A percentile compares a stretch with the other conserved stretches of the same genome.
phyloP scores from a whole-genome alignment of 2,797 vertebrate species.

The Bufotes viridis region DNA sequence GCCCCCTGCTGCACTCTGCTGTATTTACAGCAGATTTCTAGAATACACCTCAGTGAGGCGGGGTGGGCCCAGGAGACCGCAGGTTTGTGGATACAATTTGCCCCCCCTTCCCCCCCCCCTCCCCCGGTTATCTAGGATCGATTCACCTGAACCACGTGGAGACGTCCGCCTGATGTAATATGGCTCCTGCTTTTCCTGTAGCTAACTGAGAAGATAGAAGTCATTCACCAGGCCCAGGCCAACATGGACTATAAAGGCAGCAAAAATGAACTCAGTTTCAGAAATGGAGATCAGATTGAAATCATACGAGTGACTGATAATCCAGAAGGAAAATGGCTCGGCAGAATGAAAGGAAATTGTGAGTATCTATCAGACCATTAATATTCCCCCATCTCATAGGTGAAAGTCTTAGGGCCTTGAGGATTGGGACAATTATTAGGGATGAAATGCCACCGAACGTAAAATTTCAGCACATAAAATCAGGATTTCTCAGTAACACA shows the following conservation, averaged over 20 bases:
- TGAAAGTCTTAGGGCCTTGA: background rate
- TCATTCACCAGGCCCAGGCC: conserved; percentile 82
- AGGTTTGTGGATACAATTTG: too few relatives aligned
- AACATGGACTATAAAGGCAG: conserved; percentile 77
- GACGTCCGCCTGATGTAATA: background rate
- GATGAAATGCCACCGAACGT: too few relatives aligned
- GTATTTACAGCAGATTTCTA: too few relatives aligned
- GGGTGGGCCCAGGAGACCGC: too few relatives aligned
- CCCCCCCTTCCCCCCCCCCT: too few relatives aligned
- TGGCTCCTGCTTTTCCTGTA: conserved; percentile 64
- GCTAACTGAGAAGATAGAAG: conserved; percentile 79
- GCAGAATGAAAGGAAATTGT: conserved; percentile 84
- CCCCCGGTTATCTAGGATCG: too few relatives aligned
- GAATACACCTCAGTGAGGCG: too few relatives aligned
- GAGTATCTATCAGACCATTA: conserved; percentile 65
- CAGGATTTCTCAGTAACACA: too few relatives aligned
- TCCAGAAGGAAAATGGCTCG: conserved; percentile 92
- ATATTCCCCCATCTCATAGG: background rate
- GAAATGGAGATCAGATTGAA: conserved; percentile 85
- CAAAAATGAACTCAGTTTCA: conserved; percentile 84
- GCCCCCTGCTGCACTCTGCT: too few relatives aligned
- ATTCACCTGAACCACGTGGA: too few relatives aligned
- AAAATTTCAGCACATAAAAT: too few relatives aligned
- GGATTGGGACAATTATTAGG: too few relatives aligned
- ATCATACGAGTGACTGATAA: conserved; percentile 88